Conservation (phyloP, 2,888 invertebrate species). For the Bombyx huttoni region DNA sequence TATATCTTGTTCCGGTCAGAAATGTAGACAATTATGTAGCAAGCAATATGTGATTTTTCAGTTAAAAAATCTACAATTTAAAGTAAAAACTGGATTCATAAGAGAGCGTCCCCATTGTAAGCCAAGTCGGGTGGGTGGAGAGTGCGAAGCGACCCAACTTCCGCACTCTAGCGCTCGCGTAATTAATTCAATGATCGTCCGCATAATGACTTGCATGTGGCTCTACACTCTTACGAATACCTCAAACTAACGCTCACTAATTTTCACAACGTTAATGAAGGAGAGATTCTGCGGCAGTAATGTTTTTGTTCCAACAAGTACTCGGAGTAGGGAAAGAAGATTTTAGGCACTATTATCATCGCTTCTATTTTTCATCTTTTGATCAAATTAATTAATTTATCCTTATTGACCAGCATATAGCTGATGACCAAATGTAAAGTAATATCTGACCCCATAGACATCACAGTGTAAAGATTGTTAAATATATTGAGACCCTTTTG, state of each 20-base stretch:
- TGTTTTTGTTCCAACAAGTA: conserved; percentile 47
- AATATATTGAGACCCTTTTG: too few relatives aligned
- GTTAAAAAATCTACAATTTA: background rate
- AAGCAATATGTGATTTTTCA: too few relatives aligned
- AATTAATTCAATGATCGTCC: conserved; percentile 70
- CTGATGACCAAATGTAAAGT: too few relatives aligned
- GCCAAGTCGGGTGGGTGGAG: conserved; percentile 8
- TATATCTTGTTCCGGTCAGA: too few relatives aligned
- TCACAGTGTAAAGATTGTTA: too few relatives aligned
- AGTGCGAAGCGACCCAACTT: conserved; percentile 21
- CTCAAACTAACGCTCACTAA: conserved; percentile 56
- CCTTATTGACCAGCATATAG: too few relatives aligned
- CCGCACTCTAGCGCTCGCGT: conserved; percentile 39
- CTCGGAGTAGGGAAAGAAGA: conserved; percentile 26
- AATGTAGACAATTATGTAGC: too few relatives aligned
- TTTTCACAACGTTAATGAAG: conserved; percentile 54
- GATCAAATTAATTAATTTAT: too few relatives aligned
- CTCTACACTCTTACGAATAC: conserved; percentile 37
- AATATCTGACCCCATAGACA: too few relatives aligned
- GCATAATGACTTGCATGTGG: conserved; percentile 67
- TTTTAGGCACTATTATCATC: conserved; percentile 57
- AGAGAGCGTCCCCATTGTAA: conserved; percentile 15
- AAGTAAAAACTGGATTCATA: conserved; percentile 15
- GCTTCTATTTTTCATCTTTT: background rate
- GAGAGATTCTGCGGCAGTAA: conserved; percentile 37